A percentile compares a stretch with the other conserved stretches of the same genome.
phyloP scores from a whole-genome alignment of 2,888 invertebrate species.

The Sylvicola cinctus region DNA sequence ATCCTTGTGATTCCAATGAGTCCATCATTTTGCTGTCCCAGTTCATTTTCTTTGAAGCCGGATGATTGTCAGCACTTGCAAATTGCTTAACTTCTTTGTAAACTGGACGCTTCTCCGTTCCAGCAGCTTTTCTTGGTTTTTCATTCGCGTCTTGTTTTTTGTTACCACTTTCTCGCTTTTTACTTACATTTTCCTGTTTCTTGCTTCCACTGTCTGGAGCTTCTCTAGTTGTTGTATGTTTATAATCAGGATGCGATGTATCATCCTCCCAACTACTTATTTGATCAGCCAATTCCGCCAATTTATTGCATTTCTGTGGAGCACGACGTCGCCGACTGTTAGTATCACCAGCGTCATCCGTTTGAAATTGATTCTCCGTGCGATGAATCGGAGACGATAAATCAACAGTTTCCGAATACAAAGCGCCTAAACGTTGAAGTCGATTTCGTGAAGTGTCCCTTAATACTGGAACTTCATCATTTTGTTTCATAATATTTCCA shows the following conservation, averaged over 20 bases:
- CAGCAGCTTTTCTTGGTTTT: no score
- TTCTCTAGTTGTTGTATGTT: constrained; percentile 2
- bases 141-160: no score
- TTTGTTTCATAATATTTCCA: constrained; percentile 9
- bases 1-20: constrained; percentile 65
- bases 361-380: no score
- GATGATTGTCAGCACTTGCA: background rate
- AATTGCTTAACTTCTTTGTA: no score
- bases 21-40: constrained; percentile 50
- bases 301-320: constrained; percentile 35
- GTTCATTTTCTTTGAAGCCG: constrained; percentile 29
- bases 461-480: constrained; percentile 22
- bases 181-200: constrained; percentile 6
- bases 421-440: constrained; percentile 43
- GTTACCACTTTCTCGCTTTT: background rate
- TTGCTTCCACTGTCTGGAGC: no score
- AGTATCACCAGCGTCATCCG: no score
- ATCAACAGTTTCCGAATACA: constrained; percentile 46
- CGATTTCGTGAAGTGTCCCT: constrained; percentile 40
- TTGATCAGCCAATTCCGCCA: constrained; percentile 62
- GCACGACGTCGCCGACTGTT: constrained; percentile 42
- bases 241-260: constrained; percentile 29
- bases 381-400: constrained; percentile 62
- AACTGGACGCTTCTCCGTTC: background rate
- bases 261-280: constrained; percentile 89